Base-by-base conservation (phyloP, 2,888 invertebrate species). In the Megaustenia siamemsis region DNA sequence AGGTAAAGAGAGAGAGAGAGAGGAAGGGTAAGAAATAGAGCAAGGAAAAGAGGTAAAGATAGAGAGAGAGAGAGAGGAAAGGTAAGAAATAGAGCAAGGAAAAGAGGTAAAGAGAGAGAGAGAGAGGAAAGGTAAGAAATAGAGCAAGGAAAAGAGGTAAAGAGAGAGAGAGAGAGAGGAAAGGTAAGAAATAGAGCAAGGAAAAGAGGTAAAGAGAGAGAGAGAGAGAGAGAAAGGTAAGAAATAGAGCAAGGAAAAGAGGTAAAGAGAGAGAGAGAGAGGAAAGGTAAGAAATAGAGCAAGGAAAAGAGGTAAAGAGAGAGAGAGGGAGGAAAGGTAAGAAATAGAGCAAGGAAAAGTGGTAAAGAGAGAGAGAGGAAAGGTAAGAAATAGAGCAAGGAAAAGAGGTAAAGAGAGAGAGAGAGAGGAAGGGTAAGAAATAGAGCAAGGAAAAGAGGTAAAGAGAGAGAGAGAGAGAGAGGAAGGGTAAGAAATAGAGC, bases 1-100 rank as follows among this genome's bases (percentile, higher is more conserved):
- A 80, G 56, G 69, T 71, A 85, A 43, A 78, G 82, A 82, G 69
- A 82, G 82, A 82, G 60, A 85, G 78, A 78, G 69, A 82, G 82
- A 82, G 69, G 82, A 82, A 82, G 43, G 69, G 79, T 80, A 35
- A 84, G 84, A 84, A 60, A 80, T 60, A 71, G 35, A 71, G 38
- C 28, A n/a, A 45, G 69, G 53, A 21, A 76, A 56, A 76, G 40
- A 66, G 53, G 69, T 21, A 43, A 43, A 76, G 77, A 83, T 35
- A 53, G 8, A 76, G 69, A 69, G 68, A 53, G 56, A 83, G 49
- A 78, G 78, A 78, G 60, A 60, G 79, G 35, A 24, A 53, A 18
- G 40, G 8, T 40, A 28, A 80, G 4, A 43, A 35, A n/a, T n/a
- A 45, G 6, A 12, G 45, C 8, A 10, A 12, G 28, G 28, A 24